These are phyloP conservation scores for Myiotriccus ornatus DNA, from an alignment of 2,797 vertebrate species.

Conservation along the genomic window DNA sequence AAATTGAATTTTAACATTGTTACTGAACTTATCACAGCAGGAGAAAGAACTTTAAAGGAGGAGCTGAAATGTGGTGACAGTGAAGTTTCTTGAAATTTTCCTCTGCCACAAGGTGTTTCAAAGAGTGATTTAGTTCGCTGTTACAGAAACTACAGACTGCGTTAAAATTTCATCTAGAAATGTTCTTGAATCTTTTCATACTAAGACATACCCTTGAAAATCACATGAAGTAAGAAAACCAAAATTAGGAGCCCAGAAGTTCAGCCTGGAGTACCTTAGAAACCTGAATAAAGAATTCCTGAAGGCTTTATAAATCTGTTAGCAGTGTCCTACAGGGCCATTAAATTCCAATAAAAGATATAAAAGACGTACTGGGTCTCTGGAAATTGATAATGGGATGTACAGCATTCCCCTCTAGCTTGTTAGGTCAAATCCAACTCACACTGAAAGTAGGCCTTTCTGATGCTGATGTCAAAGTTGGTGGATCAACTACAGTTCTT, in stretches of 20 bases:
- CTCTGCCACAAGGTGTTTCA: not conserved
- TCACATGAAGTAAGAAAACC: not conserved
- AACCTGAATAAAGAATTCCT: not conserved
- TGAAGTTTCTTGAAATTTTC: not conserved
- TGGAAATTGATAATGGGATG: not conserved
- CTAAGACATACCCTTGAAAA: not conserved
- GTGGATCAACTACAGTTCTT: not conserved
- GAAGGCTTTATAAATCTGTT: slow-evolving; percentile 1
- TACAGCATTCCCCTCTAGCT: not conserved
- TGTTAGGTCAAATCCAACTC: not conserved
- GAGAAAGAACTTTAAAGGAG: not conserved
- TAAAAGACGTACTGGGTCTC: not conserved
- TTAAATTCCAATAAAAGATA: not conserved
- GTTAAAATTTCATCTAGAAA: not conserved
- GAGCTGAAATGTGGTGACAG: not conserved
- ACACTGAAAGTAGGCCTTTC: not conserved
- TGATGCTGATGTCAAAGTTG: not conserved
- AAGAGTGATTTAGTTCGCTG: not conserved
- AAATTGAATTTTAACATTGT: not conserved
- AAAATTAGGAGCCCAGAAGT: not conserved
- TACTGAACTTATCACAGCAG: not conserved
- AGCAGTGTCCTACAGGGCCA: not conserved
- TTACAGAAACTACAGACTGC: not conserved
- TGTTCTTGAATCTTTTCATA: not conserved
- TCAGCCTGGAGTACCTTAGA: not conserved